Percentiles rank a stretch among this genome's conserved stretches.
Conservation (phyloP, 2,888 invertebrate species). For the Spatulosminthurus flaviceps region DNA sequence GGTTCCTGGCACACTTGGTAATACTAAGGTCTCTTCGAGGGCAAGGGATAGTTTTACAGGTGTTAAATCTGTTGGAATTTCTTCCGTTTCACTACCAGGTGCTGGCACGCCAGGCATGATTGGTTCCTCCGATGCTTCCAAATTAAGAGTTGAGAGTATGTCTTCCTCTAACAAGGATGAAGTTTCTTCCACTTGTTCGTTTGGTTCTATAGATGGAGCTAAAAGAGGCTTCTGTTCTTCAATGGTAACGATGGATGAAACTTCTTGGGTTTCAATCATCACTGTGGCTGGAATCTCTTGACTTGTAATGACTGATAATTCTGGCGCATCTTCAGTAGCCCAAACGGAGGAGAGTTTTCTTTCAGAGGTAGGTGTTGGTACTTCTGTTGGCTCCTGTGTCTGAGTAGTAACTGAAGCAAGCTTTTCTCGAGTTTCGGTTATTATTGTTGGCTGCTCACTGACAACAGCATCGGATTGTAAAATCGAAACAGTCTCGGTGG, state of each 20-base stretch:
- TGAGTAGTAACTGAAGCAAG: background rate
- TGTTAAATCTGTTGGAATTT: no score
- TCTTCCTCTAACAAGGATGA: no score
- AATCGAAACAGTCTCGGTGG: background rate
- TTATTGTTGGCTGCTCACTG: background rate
- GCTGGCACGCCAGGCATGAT: no score
- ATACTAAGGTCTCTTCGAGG: background rate
- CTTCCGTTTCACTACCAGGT: no score
- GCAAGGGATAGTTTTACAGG: background rate
- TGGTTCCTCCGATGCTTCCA: no score
- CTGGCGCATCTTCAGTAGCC: background rate
- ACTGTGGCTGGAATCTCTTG: background rate
- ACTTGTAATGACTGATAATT: background rate
- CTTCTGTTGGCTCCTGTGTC: background rate
- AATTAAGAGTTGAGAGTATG: no score
- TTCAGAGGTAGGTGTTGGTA: background rate
- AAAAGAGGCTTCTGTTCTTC: background rate
- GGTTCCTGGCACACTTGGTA: conserved; percentile 5
- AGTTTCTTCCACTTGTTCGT: no score
- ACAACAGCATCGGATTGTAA: background rate
- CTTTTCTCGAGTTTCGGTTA: background rate
- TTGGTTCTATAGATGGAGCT: no score
- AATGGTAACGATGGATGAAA: background rate
- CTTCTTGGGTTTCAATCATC: background rate
- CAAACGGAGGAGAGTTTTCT: background rate